A percentile compares a stretch with the other conserved stretches of the same genome.
These are phyloP conservation scores for Odocoileus virginianus DNA, from an alignment of 2,113 vertebrate species.

Conservation along the genomic window DNA sequence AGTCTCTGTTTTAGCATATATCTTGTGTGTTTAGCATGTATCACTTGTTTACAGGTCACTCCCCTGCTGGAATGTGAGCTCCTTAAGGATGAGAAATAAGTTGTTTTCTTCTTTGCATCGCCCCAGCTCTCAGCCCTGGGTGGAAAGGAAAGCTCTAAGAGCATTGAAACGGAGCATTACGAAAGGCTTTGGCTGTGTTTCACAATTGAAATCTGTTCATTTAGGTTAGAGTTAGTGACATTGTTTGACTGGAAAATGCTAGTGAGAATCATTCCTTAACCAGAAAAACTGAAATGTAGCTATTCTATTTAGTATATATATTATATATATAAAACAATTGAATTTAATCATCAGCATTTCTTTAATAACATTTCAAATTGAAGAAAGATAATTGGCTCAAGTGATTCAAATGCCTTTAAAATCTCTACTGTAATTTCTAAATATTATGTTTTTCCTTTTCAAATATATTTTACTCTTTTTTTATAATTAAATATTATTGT, in stretches of 20 bases:
- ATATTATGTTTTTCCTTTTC: not conserved
- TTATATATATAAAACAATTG: not conserved
- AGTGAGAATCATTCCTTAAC: not conserved
- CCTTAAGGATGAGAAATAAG: not conserved
- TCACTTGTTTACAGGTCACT: not conserved
- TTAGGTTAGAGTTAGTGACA: not conserved
- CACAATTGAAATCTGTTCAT: not conserved
- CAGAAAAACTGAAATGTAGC: not conserved
- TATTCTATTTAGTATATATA: not conserved
- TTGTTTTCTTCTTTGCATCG: not conserved
- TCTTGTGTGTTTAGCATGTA: not conserved
- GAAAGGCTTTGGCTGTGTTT: not conserved
- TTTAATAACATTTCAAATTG: slow-evolving; percentile 18
- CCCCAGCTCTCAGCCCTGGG: not conserved
- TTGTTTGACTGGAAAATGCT: slow-evolving; percentile 32
- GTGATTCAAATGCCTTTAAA: not conserved
- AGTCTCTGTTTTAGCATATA: not conserved
- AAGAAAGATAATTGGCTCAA: not conserved
- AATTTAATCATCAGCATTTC: not conserved
- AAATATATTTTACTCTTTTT: not conserved
- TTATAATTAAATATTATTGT: not conserved
- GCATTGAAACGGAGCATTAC: not conserved
- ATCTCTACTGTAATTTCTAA: not conserved
- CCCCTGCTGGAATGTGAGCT: not conserved
- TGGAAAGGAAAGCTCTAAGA: not conserved